A percentile compares a stretch with the other conserved stretches of the same genome.
phyloP scores from a whole-genome alignment of 2,797 vertebrate species.

The Alfaro cultratus region DNA sequence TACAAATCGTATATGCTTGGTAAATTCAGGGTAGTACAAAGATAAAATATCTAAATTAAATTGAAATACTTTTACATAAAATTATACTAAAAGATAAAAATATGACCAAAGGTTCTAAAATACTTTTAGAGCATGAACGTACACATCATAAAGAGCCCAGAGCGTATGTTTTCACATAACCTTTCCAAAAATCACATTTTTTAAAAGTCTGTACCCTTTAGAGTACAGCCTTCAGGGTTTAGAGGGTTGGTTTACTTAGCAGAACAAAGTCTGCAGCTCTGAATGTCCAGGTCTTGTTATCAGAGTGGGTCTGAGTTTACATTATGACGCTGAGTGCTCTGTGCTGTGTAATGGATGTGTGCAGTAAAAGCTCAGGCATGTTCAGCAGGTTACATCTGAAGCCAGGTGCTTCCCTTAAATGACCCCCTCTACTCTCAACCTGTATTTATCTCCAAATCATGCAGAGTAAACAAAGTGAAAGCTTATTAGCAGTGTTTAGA shows the following conservation, averaged over 20 bases:
- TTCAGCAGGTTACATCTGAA: conserved; percentile 18
- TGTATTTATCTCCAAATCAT: background rate
- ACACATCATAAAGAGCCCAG: background rate
- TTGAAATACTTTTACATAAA: background rate
- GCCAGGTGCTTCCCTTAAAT: conserved; percentile 9
- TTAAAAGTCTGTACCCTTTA: conserved; percentile 26
- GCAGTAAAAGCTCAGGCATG: conserved; percentile 24
- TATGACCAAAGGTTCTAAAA: background rate
- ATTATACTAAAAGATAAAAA: background rate
- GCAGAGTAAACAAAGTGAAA: background rate
- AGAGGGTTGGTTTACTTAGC: conserved; percentile 30
- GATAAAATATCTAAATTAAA: background rate
- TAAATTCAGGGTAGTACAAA: background rate
- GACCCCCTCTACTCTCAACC: conserved; percentile 5
- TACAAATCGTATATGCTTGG: background rate
- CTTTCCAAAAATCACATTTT: background rate
- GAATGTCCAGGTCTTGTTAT: conserved; percentile 51
- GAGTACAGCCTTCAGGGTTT: too few relatives aligned
- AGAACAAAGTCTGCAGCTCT: conserved; percentile 38
- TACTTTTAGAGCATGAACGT: background rate
- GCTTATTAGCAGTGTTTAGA: background rate
- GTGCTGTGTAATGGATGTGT: conserved; percentile 45
- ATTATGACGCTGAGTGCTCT: conserved; percentile 40
- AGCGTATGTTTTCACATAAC: background rate
- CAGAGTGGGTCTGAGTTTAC: conserved; percentile 40